phyloP scores from a whole-genome alignment of 2,797 vertebrate species.

The Notolabrus celidotus region DNA sequence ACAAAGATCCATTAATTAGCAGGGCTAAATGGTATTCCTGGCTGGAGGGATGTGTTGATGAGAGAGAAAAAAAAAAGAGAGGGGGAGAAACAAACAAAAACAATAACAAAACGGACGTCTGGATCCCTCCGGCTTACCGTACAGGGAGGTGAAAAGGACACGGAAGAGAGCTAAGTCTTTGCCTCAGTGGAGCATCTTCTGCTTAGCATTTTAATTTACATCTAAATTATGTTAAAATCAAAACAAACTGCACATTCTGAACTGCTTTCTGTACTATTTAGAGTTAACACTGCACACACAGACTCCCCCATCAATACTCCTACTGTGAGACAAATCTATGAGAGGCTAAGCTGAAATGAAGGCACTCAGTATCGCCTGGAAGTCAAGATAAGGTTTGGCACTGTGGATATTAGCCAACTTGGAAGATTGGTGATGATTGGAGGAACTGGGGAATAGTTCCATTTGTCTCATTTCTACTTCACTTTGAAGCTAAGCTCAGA shows the following conservation, averaged over 20 bases:
- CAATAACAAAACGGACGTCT: conserved; percentile 31
- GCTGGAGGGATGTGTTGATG: conserved; percentile 64
- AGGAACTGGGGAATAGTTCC: conserved; percentile 11
- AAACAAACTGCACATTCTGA: not conserved
- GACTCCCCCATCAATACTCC: conserved; percentile 2
- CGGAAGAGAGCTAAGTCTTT: conserved; percentile 16
- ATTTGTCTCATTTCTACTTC: not conserved
- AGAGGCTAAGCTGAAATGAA: conserved; percentile 19
- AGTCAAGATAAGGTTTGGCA: not conserved
- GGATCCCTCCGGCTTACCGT: conserved; percentile 13
- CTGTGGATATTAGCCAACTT: conserved; percentile 3
- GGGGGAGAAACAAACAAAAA: conserved; percentile 28
- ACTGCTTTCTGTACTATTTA: too few relatives aligned
- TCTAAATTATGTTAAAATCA: conserved; percentile 30
- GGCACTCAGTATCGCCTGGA: not conserved
- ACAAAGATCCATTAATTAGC: conserved; percentile 79
- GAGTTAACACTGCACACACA: conserved; percentile 13
- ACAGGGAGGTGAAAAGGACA: conserved; percentile 55
- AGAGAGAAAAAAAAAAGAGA: conserved; percentile 13
- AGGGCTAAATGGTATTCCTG: conserved; percentile 64
- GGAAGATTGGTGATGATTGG: conserved; percentile 11
- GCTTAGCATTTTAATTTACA: conserved; percentile 31
- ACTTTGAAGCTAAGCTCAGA: not conserved
- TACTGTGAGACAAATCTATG: conserved; percentile 10
- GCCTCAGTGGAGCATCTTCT: conserved; percentile 1